Percentiles rank a stretch among this genome's conserved stretches.
phyloP scores from a whole-genome alignment of 2,113 vertebrate species.

The Notarius lentiginosus region DNA sequence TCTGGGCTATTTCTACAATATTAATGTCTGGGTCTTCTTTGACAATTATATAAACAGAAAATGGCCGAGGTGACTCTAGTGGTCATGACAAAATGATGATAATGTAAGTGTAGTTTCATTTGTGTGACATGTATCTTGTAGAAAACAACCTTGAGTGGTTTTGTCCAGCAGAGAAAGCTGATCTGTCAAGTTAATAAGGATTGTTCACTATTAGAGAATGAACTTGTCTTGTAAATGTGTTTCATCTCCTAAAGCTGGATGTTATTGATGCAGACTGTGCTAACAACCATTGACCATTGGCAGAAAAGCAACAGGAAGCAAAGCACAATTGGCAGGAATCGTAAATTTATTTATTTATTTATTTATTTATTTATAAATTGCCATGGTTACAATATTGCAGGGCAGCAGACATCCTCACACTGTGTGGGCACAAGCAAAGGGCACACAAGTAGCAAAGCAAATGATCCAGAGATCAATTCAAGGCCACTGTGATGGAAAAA shows the following conservation, averaged over 20 bases:
- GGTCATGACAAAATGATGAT: neutral
- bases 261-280: neutral
- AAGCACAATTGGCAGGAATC: neutral
- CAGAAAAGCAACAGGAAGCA: neutral
- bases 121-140: neutral
- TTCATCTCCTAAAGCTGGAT: neutral
- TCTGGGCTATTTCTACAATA: neutral
- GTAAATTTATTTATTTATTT: neutral
- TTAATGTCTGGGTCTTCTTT: neutral
- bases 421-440: constrained; percentile 23
- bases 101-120: neutral
- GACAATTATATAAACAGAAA: neutral
- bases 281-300: neutral
- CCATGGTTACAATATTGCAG: neutral
- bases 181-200: neutral
- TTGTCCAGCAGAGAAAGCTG: neutral
- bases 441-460: constrained; percentile 24
- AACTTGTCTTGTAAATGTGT: constrained; percentile 7
- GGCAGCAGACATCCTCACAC: neutral
- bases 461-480: constrained; percentile 41
- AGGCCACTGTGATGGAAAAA: constrained; percentile 30
- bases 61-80: neutral
- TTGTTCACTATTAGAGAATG: neutral
- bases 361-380: neutral
- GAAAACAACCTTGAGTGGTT: neutral